Base-by-base conservation (phyloP, 2,888 invertebrate species). In the Germaria angustata region DNA sequence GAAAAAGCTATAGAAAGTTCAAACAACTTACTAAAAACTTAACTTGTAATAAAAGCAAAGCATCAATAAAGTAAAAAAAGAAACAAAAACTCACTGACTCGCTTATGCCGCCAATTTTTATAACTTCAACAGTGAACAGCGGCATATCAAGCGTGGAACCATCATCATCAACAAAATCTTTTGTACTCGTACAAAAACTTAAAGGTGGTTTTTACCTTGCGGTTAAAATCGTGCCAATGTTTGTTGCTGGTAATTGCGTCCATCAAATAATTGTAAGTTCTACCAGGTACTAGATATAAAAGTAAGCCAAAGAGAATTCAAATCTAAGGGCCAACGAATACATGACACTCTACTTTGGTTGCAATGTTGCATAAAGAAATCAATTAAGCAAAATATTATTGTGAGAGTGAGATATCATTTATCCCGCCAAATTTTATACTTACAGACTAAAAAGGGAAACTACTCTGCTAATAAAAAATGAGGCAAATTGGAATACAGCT, bases 211-310 rank as follows among this genome's bases (percentile, higher is more conserved):
- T 79, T 57, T 79, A 75, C 65, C 78, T 75, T 65, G 73, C 65
- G 75, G 78, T 66, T 55, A 75, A 79, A 82, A 82, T 82, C 82
- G 82, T 82, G 82, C 82, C 57, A 75, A 59, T 65, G 69, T 57
- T 66, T 65, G 65, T 65, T 51, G 59, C 76, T 68, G 51, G 68
- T 68, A 79, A 75, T 79, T 82, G 57, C 34, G 51, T 51, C 44
- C 39, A 41, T 73, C 32, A 44, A 63, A 59, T 65, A 68, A 24
- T 72, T 24, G 55, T 20, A 15, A 68, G 59, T 53, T 66, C 34
- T 61, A n/a, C 59, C 59, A 41, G 51, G 15, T 57, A 36, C 34
- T 2, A 22, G 20, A 6, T 39, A 61, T 13, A n/a, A 73, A 22
- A 53, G 15, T 24, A 15, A 66, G 15, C 24, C 15, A 8, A 17